Base-by-base conservation (phyloP, 2,888 invertebrate species). In the Chloroclysta siterata region DNA sequence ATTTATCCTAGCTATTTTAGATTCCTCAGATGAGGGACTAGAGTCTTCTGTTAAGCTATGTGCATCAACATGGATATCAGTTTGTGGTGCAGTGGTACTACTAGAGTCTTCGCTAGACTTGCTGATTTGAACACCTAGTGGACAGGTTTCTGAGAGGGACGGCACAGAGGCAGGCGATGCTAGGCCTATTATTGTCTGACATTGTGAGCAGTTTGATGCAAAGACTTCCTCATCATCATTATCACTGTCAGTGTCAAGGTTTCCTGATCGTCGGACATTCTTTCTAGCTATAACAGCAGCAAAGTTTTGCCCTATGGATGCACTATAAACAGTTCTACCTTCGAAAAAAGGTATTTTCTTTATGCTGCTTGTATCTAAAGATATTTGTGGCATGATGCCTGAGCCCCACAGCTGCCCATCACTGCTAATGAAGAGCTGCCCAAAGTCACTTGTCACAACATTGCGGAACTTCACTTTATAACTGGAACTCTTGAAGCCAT, bases 251-350 rank as follows among this genome's bases (percentile, higher is more conserved):
- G 94, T 94, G 72, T 95, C 95, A 79, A 93, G 94, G 71, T 90
- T 90, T 3, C 87, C 87, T 54, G 90, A 90, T 63, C 80, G 80
- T 72, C 85, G 89, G 11, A 93, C 94, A 82, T 93, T 93, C 81
- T 95, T 95, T 68, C 94, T 94, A n/a, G 95, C 94, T 75, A 96
- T 94, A 53, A 95, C 95, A 77, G 96, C 95, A 80, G 95, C 97
- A 93, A 95, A 97, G 78, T 96, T 95, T 63, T 94, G 93, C 6
- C 98, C 98, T 61, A 97, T 95, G 8, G 95, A 95, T 50, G 97
- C 94, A 79, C 95, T 94, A 54, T 95, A 94, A 22, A 97, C 94
- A 65, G 94, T 94, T 72, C 95, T 90, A 7, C 95, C 95, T 75
- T 95, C 94, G 74, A 96, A 96, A 85, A 95, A 96, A 67, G 90